A percentile compares a stretch with the other conserved stretches of the same genome.
phyloP scores from a whole-genome alignment of 2,113 vertebrate species.

The Phrynosoma blainvillii region DNA sequence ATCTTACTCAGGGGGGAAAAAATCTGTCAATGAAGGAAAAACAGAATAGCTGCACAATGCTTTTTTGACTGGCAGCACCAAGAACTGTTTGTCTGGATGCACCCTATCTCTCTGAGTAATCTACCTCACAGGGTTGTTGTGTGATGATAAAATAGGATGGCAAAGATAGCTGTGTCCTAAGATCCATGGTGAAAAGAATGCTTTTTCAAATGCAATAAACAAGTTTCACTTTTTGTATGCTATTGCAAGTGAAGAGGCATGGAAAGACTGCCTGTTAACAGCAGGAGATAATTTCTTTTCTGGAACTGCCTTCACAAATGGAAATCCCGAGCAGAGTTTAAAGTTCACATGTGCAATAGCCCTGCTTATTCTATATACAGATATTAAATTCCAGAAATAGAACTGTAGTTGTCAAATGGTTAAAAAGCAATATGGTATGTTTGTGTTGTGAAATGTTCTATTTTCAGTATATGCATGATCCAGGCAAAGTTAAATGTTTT shows the following conservation, averaged over 20 bases:
- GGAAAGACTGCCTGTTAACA: slow-evolving; percentile 29
- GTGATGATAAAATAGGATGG: not conserved
- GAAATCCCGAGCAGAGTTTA: slow-evolving; percentile 41
- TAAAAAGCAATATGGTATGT: not conserved
- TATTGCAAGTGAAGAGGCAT: slow-evolving; percentile 34
- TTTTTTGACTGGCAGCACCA: not conserved
- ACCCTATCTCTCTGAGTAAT: not conserved
- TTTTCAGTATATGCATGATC: not conserved
- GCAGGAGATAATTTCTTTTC: not conserved
- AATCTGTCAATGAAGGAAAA: not conserved
- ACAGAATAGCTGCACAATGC: not conserved
- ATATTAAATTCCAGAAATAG: not conserved
- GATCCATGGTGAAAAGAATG: not conserved
- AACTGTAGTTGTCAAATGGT: not conserved
- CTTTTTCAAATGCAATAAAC: not conserved
- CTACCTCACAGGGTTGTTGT: not conserved
- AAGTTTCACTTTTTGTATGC: not conserved
- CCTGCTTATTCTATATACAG: not conserved
- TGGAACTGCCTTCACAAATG: slow-evolving; percentile 8
- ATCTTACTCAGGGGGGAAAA: not conserved
- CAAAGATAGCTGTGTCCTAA: not conserved
- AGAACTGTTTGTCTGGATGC: not conserved
- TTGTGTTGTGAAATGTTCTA: not conserved
- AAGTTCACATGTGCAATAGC: not conserved
- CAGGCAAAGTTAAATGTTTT: not conserved